Conservation (phyloP, 2,797 vertebrate species). For the Anguilla megastoma region DNA sequence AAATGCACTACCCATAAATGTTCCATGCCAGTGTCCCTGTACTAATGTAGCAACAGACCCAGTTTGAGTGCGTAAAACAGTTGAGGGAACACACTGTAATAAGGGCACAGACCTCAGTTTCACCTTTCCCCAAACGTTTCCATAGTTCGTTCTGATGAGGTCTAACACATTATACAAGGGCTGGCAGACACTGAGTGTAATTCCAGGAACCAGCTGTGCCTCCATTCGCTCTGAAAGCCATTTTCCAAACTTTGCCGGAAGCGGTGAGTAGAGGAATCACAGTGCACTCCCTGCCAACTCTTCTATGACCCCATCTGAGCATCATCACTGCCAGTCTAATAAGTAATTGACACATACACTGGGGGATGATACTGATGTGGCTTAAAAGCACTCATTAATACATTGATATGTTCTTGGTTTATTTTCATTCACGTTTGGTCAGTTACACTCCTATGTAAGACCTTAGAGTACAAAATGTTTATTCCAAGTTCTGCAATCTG, state of each 20-base stretch:
- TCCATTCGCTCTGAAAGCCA: not conserved
- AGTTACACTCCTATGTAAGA: not conserved
- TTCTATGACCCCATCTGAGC: not conserved
- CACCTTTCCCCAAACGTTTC: not conserved
- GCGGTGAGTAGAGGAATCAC: not conserved
- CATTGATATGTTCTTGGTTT: not conserved
- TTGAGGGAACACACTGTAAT: slow-evolving; percentile 2
- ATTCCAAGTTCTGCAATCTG: not conserved
- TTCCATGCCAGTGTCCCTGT: not conserved
- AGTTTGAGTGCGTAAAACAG: not conserved
- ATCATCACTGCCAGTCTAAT: not conserved
- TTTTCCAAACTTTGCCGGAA: not conserved
- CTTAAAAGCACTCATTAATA: not conserved
- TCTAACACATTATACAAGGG: not conserved
- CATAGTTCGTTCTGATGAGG: not conserved
- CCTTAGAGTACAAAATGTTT: not conserved
- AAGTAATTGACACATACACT: not conserved
- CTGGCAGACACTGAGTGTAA: not conserved
- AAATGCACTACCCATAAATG: not conserved
- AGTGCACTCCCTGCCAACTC: not conserved
- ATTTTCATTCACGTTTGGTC: not conserved
- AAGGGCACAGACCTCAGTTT: not conserved
- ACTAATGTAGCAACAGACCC: not conserved
- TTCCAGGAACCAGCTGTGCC: not conserved
- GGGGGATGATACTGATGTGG: not conserved